Conservation (phyloP, 2,113 vertebrate species). For the Oreochromis spilurus region DNA sequence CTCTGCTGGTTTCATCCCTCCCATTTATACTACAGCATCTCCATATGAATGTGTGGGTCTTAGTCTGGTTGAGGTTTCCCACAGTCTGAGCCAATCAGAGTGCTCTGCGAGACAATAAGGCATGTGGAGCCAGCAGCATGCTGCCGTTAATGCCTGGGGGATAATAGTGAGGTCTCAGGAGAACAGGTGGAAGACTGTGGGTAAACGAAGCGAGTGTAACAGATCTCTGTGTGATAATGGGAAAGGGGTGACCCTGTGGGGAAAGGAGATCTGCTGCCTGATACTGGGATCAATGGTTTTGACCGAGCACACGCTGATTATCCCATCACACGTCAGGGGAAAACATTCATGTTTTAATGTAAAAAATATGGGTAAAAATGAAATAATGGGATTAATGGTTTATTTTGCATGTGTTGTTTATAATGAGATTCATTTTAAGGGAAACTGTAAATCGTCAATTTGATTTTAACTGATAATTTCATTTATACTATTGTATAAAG, state of each 20-base stretch:
- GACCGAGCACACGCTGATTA: neutral
- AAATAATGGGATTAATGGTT: neutral
- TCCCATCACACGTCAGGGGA: neutral
- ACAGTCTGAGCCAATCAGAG: constrained; percentile 68
- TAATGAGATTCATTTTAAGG: neutral
- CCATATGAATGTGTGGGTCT: constrained; percentile 73
- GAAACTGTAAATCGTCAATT: neutral
- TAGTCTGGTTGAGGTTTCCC: constrained; percentile 55
- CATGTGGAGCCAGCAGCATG: neutral
- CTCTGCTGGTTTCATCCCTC: constrained; percentile 52
- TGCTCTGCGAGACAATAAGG: neutral
- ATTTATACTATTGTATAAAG: neutral
- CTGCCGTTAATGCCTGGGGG: neutral
- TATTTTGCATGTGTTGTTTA: neutral
- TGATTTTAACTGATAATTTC: neutral
- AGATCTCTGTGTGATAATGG: constrained; percentile 37
- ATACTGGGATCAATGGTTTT: constrained; percentile 6
- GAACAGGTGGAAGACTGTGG: constrained; percentile 16
- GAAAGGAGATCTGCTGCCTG: neutral
- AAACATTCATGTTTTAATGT: neutral
- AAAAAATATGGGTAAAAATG: no score
- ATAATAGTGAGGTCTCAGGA: constrained; percentile 26
- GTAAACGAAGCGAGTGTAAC: neutral
- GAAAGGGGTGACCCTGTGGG: constrained; percentile 45
- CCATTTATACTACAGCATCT: constrained; percentile 71